Base-by-base conservation (phyloP, 2,113 vertebrate genomes). In the Myotis yumanensis region DNA sequence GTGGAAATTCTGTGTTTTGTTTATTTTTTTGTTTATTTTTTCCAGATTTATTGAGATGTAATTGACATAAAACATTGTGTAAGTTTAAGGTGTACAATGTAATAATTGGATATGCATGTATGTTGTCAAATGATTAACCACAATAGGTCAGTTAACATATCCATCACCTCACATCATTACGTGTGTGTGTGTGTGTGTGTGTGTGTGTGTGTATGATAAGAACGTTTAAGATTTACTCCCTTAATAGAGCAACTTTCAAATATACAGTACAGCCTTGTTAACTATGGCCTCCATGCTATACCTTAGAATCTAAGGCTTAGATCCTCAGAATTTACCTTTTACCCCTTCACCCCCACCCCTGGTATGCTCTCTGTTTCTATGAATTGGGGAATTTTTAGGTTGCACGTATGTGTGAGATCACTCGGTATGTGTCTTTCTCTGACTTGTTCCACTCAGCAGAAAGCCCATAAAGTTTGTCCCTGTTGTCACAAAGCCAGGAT, bases 121-220 rank as follows among this genome's bases (percentile, higher is more conserved):
- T 43, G 32, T 40, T 88, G 54, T 73, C 54, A 82, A 88, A 81
- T 52, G 22, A 71, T n/a, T 73, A 80, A 80, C 40, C 23, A 64
- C 14, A 59, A 28, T 57, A 86, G 66, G 32, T 64, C 64, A 81
- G 51, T 68, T 57, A 12, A 4, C 52, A 7, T 48, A 54, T 10
- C 75, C 32, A 64, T n/a, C 40, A 48, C 4, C 57, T 89, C 43
- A 51, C 68, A 14, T 51, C 11, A 16, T 51, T 62, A 20, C 28
- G 7, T 15, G 11, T 32, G n/a, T 57, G 52, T 80, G n/a, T 4
- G 7, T 4, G 8, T 12, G 2, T 6, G 7, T 25, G n/a, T 4
- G 7, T 4, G 8, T 12, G 2, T 6, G 7, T 25, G n/a, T 37
- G 52, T 28, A n/a, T 73, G 76, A 40, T n/a, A 11, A 73, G 46